A percentile compares a stretch with the other conserved stretches of the same genome.
phyloP scores from a whole-genome alignment of 2,113 vertebrate species.

The Marmota monax region DNA sequence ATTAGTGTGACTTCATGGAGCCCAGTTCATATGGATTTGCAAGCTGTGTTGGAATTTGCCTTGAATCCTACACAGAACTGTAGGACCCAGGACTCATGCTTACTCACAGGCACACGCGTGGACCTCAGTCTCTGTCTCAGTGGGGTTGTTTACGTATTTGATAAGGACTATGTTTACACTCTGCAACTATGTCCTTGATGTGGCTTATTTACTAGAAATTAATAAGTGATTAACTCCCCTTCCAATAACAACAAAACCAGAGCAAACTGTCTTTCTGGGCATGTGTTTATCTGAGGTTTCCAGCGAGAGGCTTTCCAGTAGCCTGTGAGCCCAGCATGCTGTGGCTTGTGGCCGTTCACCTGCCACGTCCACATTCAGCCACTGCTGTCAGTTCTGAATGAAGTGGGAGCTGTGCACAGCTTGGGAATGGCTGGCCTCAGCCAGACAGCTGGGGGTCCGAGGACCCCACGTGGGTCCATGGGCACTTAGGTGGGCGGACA shows the following conservation, averaged over 20 bases:
- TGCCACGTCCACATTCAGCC: too few relatives aligned
- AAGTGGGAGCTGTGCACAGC: too few relatives aligned
- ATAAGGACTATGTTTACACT: background rate
- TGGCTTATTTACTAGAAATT: background rate
- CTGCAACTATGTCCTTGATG: background rate
- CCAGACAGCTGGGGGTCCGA: too few relatives aligned
- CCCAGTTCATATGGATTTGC: constrained; percentile 2
- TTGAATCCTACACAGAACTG: background rate
- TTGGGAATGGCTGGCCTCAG: too few relatives aligned
- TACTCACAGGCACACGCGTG: background rate
- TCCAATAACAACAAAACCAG: constrained; percentile 1
- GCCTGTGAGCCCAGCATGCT: background rate
- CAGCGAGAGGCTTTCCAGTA: constrained; percentile 38
- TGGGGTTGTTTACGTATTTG: background rate
- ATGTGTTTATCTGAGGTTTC: background rate
- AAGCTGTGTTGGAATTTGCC: background rate
- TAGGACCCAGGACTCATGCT: background rate
- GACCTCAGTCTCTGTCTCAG: background rate
- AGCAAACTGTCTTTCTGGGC: background rate
- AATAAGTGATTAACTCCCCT: background rate
- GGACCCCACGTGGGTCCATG: too few relatives aligned
- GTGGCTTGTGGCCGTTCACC: background rate
- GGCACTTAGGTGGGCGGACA: too few relatives aligned
- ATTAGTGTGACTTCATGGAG: background rate
- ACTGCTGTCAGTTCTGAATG: too few relatives aligned